Conservation (phyloP, 2,113 vertebrate genomes). For the Plotosus lineatus region DNA sequence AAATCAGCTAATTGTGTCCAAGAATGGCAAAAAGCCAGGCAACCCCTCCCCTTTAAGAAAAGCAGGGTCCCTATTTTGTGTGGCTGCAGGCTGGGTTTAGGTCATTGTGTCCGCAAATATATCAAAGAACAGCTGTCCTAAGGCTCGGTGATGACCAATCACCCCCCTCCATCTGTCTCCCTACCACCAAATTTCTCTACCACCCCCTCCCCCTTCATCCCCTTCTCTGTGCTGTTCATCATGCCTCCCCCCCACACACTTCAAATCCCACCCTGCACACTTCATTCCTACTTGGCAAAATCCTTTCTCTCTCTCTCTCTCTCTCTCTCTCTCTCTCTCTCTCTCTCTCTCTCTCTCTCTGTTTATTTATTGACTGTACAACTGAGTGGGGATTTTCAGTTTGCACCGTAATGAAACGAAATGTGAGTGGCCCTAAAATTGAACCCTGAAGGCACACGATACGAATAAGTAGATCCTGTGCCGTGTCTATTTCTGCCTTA, state of each 20-base stretch:
- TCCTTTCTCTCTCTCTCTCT: constrained; percentile 52
- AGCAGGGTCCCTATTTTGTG: constrained; percentile 77
- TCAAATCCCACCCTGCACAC: constrained; percentile 49
- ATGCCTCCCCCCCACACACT: constrained; percentile 17
- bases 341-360: constrained; percentile 46
- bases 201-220: constrained; percentile 53
- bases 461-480: not conserved
- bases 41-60: constrained; percentile 64
- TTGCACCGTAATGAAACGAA: constrained; percentile 22
- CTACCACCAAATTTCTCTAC: constrained; percentile 63
- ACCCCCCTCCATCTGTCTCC: constrained; percentile 74
- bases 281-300: constrained; percentile 53
- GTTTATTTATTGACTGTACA: constrained; percentile 56
- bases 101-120: constrained; percentile 83
- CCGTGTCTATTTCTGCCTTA: constrained; percentile 13
- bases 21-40: constrained; percentile 67
- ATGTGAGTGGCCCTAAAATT: not conserved
- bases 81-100: constrained; percentile 76
- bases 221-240: constrained; percentile 33
- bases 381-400: constrained; percentile 58
- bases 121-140: constrained; percentile 81
- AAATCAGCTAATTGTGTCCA: constrained; percentile 67
- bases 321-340: constrained; percentile 46
- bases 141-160: constrained; percentile 76
- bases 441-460: not conserved